Percentiles rank a stretch among this genome's conserved stretches.
These are phyloP conservation scores for Spea multiplicata DNA, from an alignment of 2,113 vertebrate species.

Conservation along the genomic window DNA sequence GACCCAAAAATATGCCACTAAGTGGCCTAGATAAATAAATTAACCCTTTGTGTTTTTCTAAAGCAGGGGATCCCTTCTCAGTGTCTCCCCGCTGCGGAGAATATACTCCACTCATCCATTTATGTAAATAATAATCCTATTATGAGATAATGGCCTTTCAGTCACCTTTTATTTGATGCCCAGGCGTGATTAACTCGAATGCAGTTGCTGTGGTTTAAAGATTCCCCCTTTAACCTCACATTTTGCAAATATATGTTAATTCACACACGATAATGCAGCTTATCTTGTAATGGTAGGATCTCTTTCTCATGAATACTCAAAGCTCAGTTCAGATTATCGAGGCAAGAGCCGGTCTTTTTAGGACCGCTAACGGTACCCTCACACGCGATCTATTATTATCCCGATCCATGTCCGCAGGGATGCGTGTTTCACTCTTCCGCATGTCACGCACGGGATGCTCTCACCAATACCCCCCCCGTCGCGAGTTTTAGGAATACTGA, in stretches of 20 bases:
- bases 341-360: background rate
- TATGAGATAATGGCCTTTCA: slow-evolving; percentile 14
- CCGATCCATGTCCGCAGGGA: background rate
- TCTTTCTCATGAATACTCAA: slow-evolving; percentile 10
- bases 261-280: slow-evolving; percentile 15
- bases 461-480: too few relatives aligned
- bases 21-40: too few relatives aligned
- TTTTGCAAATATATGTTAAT: slow-evolving; percentile 37
- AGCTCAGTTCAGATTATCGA: background rate
- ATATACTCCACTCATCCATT: background rate
- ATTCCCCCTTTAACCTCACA: slow-evolving; percentile 14
- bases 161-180: slow-evolving; percentile 16
- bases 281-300: slow-evolving; percentile 35
- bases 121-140: slow-evolving; percentile 1
- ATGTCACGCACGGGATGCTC: too few relatives aligned
- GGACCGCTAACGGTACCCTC: background rate
- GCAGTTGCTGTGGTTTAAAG: background rate
- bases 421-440: background rate
- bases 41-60: too few relatives aligned
- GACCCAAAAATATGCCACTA: too few relatives aligned
- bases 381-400: background rate
- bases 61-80: background rate
- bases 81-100: background rate
- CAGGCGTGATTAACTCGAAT: slow-evolving; percentile 1
- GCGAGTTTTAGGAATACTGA: too few relatives aligned